Evolutionary conservation across 2,113 vertebrate species (phyloP).

Genomic region (Cyanistes caeruleus): DNA sequence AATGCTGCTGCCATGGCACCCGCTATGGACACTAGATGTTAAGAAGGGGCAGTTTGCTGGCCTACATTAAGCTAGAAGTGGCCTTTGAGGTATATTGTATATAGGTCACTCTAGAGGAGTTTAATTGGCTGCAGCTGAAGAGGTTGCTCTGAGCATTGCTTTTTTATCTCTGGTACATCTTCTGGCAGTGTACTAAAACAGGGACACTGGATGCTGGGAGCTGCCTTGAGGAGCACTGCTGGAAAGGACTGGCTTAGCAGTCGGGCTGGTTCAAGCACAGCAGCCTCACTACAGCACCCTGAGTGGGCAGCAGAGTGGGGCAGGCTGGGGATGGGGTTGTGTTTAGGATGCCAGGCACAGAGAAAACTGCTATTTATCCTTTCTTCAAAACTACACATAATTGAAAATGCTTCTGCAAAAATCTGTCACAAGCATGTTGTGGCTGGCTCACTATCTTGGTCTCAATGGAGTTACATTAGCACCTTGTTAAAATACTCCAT

Average conservation of each 20-base stretch:
- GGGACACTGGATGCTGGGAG: not conserved
- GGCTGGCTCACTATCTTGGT: not conserved
- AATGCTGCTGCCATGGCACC: not conserved
- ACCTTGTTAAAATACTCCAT: conserved; percentile 45
- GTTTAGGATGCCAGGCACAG: not conserved
- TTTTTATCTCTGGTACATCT: not conserved
- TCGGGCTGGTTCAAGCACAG: not conserved
- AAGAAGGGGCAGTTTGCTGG: not conserved
- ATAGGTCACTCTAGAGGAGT: fast-evolving
- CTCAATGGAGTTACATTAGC: not conserved
- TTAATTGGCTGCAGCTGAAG: not conserved
- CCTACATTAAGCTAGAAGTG: not conserved
- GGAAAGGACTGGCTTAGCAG: not conserved
- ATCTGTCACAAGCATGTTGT: not conserved
- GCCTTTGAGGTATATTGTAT: not conserved
- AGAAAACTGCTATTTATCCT: not conserved
- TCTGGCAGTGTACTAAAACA: not conserved
- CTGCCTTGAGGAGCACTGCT: not conserved
- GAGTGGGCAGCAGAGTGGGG: not conserved
- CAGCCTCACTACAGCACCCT: not conserved
- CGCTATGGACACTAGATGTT: not conserved
- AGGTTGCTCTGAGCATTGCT: not conserved
- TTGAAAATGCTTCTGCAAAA: not conserved
- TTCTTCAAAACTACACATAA: not conserved
- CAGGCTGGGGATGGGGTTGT: not conserved